A percentile compares a stretch with the other conserved stretches of the same genome.
These are phyloP conservation scores for Drosophila ironensis DNA, from an alignment of 1,140 invertebrate species.

Conservation along the genomic window DNA sequence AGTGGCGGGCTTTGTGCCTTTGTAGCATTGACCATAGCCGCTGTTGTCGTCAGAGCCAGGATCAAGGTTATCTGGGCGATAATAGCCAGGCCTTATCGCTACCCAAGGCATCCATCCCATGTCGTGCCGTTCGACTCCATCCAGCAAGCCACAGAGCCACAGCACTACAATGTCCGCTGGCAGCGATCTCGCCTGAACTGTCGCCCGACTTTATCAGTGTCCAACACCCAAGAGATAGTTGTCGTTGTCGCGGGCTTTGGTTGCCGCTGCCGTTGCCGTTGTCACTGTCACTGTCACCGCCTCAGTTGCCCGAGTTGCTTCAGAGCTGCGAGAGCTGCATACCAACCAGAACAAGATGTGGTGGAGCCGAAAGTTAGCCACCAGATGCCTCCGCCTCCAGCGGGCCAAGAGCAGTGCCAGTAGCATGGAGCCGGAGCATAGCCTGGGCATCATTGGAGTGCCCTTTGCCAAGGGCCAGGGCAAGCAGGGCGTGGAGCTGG, in stretches of 20 bases:
- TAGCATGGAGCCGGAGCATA: slow-evolving; percentile 14
- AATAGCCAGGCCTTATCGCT: slow-evolving; percentile 27
- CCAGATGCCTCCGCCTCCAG: slow-evolving; percentile 13
- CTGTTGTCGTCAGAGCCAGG: slow-evolving; percentile 52
- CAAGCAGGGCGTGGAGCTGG: slow-evolving; percentile 85
- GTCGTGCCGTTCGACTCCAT: too few relatives aligned
- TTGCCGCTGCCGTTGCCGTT: not conserved
- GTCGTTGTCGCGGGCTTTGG: slow-evolving; percentile 19
- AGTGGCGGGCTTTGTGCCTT: not conserved
- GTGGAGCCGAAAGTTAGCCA: slow-evolving; percentile 42
- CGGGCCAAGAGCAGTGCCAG: slow-evolving; percentile 14
- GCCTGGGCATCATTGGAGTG: slow-evolving; percentile 87
- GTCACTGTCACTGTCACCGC: slow-evolving; percentile 1
- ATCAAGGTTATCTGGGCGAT: slow-evolving; percentile 65
- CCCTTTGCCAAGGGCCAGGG: slow-evolving; percentile 89
- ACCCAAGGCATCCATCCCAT: not conserved
- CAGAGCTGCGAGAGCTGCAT: slow-evolving; percentile 11
- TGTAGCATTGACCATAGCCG: slow-evolving; percentile 13
- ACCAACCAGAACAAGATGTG: slow-evolving; percentile 41
- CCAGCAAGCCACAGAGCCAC: too few relatives aligned
- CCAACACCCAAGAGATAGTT: slow-evolving; percentile 48
- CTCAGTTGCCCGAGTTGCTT: slow-evolving; percentile 45
- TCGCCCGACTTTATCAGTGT: slow-evolving; percentile 44
- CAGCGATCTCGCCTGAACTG: slow-evolving; percentile 16
- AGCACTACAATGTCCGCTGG: slow-evolving; percentile 15